Evolutionary conservation across 35 echinoderm and acorn worm species (phyloP).

Genomic region (Heliocidaris tuberculata): DNA sequence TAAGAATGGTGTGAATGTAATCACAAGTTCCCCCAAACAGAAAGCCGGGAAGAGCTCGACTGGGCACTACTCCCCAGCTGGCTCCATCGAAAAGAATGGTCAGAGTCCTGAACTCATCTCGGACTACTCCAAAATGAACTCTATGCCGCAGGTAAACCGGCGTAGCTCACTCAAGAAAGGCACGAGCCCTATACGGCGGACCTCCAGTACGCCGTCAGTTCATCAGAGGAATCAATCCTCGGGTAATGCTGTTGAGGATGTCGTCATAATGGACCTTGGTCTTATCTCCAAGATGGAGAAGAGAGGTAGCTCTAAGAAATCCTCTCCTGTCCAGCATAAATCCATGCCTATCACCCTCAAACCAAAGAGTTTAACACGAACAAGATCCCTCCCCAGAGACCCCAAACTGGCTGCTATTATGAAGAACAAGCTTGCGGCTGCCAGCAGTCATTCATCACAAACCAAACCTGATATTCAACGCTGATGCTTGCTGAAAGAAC

Average conservation of each 20-base stretch:
- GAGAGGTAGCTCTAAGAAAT: slow-evolving; percentile 47
- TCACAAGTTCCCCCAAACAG: slow-evolving; percentile 11
- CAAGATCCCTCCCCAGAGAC: slow-evolving; percentile 48
- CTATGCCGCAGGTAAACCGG: slow-evolving; percentile 1
- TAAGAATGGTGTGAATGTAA: slow-evolving; percentile 37
- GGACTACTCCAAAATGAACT: slow-evolving; percentile 23
- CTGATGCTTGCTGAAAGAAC: neutral
- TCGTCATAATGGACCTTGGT: slow-evolving; percentile 33
- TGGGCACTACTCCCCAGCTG: neutral
- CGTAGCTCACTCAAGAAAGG: slow-evolving; percentile 29
- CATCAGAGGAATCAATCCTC: slow-evolving; percentile 11
- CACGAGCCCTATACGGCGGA: neutral
- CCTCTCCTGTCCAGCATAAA: slow-evolving; percentile 65
- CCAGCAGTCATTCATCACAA: slow-evolving; percentile 5
- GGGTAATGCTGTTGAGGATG: neutral
- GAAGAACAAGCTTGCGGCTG: slow-evolving; percentile 50
- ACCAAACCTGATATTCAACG: slow-evolving; percentile 16
- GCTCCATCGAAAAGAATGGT: neutral
- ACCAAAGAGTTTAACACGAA: slow-evolving; percentile 57
- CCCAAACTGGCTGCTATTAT: slow-evolving; percentile 50
- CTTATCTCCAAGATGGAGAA: slow-evolving; percentile 16
- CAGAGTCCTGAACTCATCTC: neutral
- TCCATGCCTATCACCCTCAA: slow-evolving; percentile 83
- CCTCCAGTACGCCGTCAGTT: neutral
- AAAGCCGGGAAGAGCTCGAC: neutral